These are phyloP conservation scores for Mormyrus proboscirostris DNA, from an alignment of 2,797 vertebrate genomes.

Conservation along the genomic window DNA sequence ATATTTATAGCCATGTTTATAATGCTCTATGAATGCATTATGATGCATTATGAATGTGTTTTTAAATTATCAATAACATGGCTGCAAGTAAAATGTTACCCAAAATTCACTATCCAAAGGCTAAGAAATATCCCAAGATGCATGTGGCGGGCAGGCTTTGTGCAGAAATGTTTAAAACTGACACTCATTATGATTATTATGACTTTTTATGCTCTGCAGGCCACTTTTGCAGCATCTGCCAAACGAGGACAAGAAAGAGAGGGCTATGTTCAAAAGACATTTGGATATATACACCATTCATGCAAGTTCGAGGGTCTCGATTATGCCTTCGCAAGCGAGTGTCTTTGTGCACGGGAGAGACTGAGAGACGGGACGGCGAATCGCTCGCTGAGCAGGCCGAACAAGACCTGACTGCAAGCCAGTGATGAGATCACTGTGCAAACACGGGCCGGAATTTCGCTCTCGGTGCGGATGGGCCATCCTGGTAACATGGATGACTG, in stretches of 20 bases:
- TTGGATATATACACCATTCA: slow-evolving; percentile 60
- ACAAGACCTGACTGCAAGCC: slow-evolving; percentile 67
- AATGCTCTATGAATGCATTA: background rate
- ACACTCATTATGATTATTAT: slow-evolving; percentile 16
- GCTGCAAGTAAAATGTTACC: background rate
- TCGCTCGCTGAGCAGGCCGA: slow-evolving; percentile 58
- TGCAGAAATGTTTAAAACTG: background rate
- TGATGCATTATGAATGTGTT: background rate
- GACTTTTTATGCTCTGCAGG: background rate
- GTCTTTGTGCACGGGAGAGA: slow-evolving; percentile 65
- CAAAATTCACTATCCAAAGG: slow-evolving; percentile 29
- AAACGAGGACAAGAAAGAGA: background rate
- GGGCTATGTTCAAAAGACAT: background rate
- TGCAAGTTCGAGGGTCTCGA: slow-evolving; percentile 70
- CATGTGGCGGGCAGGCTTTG: slow-evolving; percentile 18
- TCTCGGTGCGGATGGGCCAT: slow-evolving; percentile 56
- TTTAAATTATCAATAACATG: background rate
- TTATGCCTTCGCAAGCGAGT: slow-evolving; percentile 64
- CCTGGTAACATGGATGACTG: slow-evolving; percentile 69
- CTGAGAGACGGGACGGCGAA: slow-evolving; percentile 71
- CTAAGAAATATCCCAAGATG: slow-evolving; percentile 25
- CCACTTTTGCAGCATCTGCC: background rate
- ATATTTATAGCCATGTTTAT: background rate
- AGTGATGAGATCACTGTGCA: slow-evolving; percentile 64
- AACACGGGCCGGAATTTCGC: slow-evolving; percentile 61